Conservation (phyloP, 1,140 invertebrate species). For the Oreohelix idahoensis region DNA sequence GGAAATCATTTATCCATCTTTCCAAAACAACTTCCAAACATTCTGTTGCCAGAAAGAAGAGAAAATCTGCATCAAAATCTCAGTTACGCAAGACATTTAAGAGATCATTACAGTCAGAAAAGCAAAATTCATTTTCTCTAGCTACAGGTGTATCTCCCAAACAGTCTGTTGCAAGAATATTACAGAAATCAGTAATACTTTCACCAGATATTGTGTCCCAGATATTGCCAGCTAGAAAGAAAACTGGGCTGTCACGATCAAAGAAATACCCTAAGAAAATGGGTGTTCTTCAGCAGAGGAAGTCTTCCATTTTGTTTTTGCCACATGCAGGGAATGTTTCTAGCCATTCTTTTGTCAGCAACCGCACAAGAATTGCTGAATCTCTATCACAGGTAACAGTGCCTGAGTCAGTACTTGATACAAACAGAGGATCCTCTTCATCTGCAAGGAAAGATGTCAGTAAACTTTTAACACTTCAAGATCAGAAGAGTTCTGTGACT, state of each 20-base stretch:
- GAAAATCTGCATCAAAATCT: not conserved
- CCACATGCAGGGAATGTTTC: not conserved
- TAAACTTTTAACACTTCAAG: not conserved
- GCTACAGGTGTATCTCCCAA: not conserved
- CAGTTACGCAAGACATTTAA: not conserved
- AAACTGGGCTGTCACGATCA: not conserved
- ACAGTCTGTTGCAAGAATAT: not conserved
- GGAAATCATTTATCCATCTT: not conserved
- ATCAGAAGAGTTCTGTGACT: not conserved
- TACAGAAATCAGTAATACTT: not conserved
- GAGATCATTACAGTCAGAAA: not conserved
- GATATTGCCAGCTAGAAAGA: not conserved
- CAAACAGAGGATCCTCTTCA: not conserved
- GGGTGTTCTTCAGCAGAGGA: not conserved
- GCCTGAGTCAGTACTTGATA: not conserved
- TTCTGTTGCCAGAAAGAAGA: not conserved
- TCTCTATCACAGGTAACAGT: not conserved
- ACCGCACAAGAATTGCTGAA: not conserved
- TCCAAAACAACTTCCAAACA: not conserved
- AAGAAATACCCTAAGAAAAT: not conserved
- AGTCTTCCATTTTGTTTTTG: not conserved
- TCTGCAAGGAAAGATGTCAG: not conserved
- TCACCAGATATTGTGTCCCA: not conserved
- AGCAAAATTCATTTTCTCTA: not conserved
- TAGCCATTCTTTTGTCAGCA: not conserved